These are phyloP conservation scores for Microchrysa polita DNA, from an alignment of 2,888 invertebrate species.

Conservation along the genomic window DNA sequence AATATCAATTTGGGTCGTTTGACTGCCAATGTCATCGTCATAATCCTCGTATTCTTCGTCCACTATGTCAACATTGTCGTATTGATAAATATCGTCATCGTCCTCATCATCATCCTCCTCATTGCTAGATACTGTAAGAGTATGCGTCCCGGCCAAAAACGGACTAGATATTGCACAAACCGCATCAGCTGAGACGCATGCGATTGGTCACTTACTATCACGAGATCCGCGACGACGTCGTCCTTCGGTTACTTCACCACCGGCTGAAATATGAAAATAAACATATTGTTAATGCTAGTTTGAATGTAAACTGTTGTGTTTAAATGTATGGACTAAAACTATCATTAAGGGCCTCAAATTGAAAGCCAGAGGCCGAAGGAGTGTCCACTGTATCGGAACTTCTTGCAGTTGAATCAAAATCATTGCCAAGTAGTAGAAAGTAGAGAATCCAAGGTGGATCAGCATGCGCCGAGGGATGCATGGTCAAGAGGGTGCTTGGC, in stretches of 20 bases:
- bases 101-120: slow-evolving; percentile 38
- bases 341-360: too few species aligned
- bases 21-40: slow-evolving; percentile 18
- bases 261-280: slow-evolving; percentile 55
- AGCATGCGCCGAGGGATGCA: too few species aligned
- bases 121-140: slow-evolving; percentile 39
- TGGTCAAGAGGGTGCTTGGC: too few species aligned
- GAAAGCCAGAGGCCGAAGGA: too few species aligned
- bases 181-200: slow-evolving; percentile 64
- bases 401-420: too few species aligned
- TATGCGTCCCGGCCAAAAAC: slow-evolving; percentile 49
- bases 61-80: too few species aligned
- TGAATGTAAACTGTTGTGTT: too few species aligned
- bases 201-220: slow-evolving; percentile 78
- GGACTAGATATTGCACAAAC: slow-evolving; percentile 42
- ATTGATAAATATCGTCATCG: background rate
- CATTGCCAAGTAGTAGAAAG: too few species aligned
- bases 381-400: too few species aligned
- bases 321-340: too few species aligned
- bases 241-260: slow-evolving; percentile 61
- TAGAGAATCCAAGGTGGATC: too few species aligned
- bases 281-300: too few species aligned
- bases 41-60: slow-evolving; percentile 14
- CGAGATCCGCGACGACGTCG: slow-evolving; percentile 73
- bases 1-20: slow-evolving; percentile 25